phyloP scores from a whole-genome alignment of 2,888 invertebrate species.

The Acholoe squamosa region DNA sequence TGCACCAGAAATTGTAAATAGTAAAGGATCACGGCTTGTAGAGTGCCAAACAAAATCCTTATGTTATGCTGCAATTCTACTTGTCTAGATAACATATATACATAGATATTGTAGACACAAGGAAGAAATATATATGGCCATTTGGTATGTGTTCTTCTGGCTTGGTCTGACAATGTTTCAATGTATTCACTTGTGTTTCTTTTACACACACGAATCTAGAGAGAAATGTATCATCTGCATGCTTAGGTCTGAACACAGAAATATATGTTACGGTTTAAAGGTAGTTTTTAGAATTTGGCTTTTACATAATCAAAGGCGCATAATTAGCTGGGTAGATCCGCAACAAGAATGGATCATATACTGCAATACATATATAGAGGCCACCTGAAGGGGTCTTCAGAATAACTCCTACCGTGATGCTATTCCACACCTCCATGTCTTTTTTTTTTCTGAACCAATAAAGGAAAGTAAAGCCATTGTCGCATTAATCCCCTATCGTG shows the following conservation, averaged over 20 bases:
- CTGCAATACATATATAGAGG: too few relatives aligned
- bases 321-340: too few relatives aligned
- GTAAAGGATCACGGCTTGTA: neutral
- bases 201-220: neutral
- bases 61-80: neutral
- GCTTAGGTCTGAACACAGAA: neutral
- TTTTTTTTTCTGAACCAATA: too few relatives aligned
- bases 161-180: constrained; percentile 19
- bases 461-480: too few relatives aligned
- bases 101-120: neutral
- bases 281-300: too few relatives aligned
- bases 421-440: too few relatives aligned
- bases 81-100: neutral
- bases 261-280: neutral
- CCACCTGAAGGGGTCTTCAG: too few relatives aligned
- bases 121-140: neutral
- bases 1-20: neutral
- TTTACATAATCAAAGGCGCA: too few relatives aligned
- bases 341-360: too few relatives aligned
- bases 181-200: neutral
- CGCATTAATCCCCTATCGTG: too few relatives aligned
- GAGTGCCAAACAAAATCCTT: neutral
- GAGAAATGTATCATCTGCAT: neutral
- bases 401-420: too few relatives aligned
- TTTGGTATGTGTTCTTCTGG: constrained; percentile 6